These are phyloP conservation scores for Cyanoderma ruficeps DNA, from an alignment of 2,113 vertebrate species.

Conservation along the genomic window DNA sequence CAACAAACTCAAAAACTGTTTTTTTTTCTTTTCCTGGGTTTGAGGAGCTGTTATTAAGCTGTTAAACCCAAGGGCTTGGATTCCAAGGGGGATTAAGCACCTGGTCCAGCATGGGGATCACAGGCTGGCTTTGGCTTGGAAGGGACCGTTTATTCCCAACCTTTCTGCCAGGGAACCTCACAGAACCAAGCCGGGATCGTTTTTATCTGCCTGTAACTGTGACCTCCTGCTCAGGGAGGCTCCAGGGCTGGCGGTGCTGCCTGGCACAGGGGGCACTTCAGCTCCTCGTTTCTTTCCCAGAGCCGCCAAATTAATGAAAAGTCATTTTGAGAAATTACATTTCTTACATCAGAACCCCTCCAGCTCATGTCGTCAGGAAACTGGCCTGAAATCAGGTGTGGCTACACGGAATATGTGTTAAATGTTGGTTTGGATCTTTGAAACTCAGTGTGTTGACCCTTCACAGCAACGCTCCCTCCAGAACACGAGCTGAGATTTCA, in stretches of 20 bases:
- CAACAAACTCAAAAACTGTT: not conserved
- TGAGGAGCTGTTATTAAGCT: not conserved
- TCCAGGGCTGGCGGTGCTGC: not conserved
- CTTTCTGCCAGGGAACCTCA: not conserved
- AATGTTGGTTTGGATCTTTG: not conserved
- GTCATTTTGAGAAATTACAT: no score
- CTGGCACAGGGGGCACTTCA: no score
- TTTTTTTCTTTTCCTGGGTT: not conserved
- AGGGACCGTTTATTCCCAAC: not conserved
- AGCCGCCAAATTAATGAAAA: no score
- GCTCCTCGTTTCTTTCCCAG: no score
- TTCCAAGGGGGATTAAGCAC: not conserved
- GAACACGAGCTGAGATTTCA: not conserved
- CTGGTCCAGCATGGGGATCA: not conserved
- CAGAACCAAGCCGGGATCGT: not conserved
- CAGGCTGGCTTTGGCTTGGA: not conserved
- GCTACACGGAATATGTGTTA: not conserved
- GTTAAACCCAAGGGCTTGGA: not conserved
- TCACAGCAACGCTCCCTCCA: not conserved
- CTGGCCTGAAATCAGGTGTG: no score
- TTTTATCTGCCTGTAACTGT: not conserved
- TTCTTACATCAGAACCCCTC: no score
- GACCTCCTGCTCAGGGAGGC: not conserved
- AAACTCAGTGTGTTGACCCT: not conserved
- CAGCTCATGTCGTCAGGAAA: no score